Percentiles rank a stretch among this genome's conserved stretches.
Evolutionary conservation across 2,113 vertebrate genomes (phyloP).

Genomic region (Pan paniscus): DNA sequence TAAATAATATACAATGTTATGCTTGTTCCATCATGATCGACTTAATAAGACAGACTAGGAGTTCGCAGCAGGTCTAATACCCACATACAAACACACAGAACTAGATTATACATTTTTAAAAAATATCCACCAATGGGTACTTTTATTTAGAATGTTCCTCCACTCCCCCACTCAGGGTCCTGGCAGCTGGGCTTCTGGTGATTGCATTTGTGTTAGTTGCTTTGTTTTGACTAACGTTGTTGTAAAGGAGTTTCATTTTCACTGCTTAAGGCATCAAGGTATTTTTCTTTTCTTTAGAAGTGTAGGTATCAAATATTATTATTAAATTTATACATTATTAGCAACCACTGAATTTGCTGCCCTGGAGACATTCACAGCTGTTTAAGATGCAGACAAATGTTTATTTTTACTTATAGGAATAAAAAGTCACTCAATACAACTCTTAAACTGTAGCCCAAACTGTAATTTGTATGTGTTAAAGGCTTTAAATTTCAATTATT

Average conservation of each 20-base stretch:
- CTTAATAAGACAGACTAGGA: neutral
- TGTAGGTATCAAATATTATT: slow-evolving; percentile 21
- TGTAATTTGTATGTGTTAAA: slow-evolving; percentile 29
- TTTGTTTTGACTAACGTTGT: slow-evolving; percentile 47
- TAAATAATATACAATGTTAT: neutral
- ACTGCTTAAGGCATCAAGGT: neutral
- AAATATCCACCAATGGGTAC: neutral
- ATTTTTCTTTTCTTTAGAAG: slow-evolving; percentile 33
- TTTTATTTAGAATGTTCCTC: neutral
- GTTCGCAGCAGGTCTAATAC: neutral
- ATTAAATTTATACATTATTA: slow-evolving; percentile 49
- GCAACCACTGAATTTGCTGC: slow-evolving; percentile 22
- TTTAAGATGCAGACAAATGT: slow-evolving; percentile 9
- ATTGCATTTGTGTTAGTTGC: neutral
- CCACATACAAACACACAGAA: neutral
- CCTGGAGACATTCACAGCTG: neutral
- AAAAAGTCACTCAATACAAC: neutral
- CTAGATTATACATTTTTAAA: neutral
- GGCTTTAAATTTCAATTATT: slow-evolving; percentile 36
- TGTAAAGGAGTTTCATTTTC: slow-evolving; percentile 16
- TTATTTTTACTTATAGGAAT: slow-evolving; percentile 43
- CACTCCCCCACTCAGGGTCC: neutral
- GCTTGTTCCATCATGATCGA: neutral
- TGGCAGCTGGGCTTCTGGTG: neutral
- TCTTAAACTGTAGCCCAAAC: slow-evolving; percentile 5